A percentile compares a stretch with the other conserved stretches of the same genome.
Conservation (phyloP, 1,140 invertebrate species). For the Camponotus vicinus region DNA sequence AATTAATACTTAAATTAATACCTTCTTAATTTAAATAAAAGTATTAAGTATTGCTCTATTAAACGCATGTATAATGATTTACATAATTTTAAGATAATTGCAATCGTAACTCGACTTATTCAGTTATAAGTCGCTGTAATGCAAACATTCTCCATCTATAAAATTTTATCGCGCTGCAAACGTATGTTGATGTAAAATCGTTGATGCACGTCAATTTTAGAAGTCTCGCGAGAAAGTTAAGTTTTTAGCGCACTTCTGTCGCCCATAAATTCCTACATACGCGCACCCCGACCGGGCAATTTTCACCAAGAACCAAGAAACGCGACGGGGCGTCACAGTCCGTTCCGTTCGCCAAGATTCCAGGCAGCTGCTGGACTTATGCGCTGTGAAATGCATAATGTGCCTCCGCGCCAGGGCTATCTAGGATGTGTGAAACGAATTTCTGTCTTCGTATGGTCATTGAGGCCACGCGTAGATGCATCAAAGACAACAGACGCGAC, state of each 20-base stretch:
- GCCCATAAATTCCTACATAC: constrained; percentile 45
- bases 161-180: constrained; percentile 21
- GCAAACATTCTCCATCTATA: background rate
- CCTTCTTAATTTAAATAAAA: background rate
- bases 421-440: constrained; percentile 79
- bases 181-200: constrained; percentile 28
- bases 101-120: background rate
- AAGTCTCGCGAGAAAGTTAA: constrained; percentile 61
- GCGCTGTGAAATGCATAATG: constrained; percentile 84
- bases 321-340: constrained; percentile 75
- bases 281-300: constrained; percentile 70
- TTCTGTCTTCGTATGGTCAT: constrained; percentile 71
- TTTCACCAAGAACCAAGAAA: constrained; percentile 75
- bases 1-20: no score
- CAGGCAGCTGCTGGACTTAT: constrained; percentile 80
- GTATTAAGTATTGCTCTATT: background rate
- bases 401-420: constrained; percentile 64
- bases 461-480: constrained; percentile 47
- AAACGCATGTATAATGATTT: background rate
- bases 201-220: constrained; percentile 39
- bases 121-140: background rate
- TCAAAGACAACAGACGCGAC: constrained; percentile 39
- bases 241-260: constrained; percentile 53
- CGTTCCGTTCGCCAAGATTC: constrained; percentile 75
- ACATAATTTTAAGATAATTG: background rate